Percentiles rank a stretch among this genome's conserved stretches.
Conservation (phyloP, 1,140 invertebrate species). For the Proales similis region DNA sequence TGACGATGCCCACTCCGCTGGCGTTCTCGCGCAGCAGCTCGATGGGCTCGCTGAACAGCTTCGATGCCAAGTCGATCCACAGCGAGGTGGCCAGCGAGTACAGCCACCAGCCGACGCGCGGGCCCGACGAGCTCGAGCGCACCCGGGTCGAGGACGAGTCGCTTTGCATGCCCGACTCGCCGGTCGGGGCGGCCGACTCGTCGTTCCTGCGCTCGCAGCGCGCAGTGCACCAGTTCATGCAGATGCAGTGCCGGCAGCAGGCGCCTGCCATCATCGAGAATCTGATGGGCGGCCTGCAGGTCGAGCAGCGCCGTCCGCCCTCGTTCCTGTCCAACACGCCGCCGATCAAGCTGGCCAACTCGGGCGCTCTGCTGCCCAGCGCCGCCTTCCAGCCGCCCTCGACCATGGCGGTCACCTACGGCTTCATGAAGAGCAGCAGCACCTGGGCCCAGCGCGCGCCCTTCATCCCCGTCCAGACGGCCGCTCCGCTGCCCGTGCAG, state of each 20-base stretch:
- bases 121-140: neutral
- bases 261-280: neutral
- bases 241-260: conserved; percentile 19
- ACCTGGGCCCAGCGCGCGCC: too few species aligned
- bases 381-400: neutral
- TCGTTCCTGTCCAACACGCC: neutral
- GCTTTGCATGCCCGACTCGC: conserved; percentile 8
- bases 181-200: conserved; percentile 10
- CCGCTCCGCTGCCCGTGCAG: too few species aligned
- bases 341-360: neutral
- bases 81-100: conserved; percentile 11
- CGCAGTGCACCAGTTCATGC: conserved; percentile 20
- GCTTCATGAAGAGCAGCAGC: conserved; percentile 13
- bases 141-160: conserved; percentile 2
- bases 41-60: conserved; percentile 6
- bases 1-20: conserved; percentile 28
- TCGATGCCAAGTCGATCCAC: conserved; percentile 31
- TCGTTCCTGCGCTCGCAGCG: conserved; percentile 24
- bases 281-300: neutral
- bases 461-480: too few species aligned
- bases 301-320: neutral
- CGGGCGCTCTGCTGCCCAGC: neutral
- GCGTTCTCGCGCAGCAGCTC: conserved; percentile 11
- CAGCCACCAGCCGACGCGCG: conserved; percentile 4
- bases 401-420: conserved; percentile 17